phyloP scores from a whole-genome alignment of 2,113 vertebrate species.

The Riparia riparia region DNA sequence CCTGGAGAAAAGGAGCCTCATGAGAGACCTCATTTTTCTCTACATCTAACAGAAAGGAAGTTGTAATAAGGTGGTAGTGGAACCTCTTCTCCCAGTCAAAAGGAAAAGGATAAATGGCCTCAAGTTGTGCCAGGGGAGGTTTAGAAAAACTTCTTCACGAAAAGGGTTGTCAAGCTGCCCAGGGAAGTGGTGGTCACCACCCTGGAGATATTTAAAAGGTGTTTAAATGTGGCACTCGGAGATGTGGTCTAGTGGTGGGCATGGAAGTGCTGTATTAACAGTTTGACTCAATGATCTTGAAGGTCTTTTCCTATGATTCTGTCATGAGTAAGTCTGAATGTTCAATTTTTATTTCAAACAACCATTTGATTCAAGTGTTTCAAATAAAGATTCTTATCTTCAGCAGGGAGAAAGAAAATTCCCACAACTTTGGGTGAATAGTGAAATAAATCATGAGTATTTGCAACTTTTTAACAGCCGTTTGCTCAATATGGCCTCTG shows the following conservation, averaged over 20 bases:
- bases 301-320: not conserved
- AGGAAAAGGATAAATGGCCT: not conserved
- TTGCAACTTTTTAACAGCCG: not conserved
- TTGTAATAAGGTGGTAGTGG: not conserved
- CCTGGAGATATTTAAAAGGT: not conserved
- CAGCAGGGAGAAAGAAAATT: not conserved
- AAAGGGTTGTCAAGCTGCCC: not conserved
- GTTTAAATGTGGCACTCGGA: no score
- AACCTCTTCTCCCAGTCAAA: not conserved
- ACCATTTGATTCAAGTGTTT: not conserved
- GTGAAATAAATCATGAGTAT: not conserved
- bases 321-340: not conserved
- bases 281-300: not conserved
- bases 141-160: not conserved
- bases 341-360: not conserved
- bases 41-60: not conserved
- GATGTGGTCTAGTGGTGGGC: fast-evolving
- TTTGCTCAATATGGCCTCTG: conserved; percentile 4
- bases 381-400: not conserved
- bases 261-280: not conserved
- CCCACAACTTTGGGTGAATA: not conserved
- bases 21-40: not conserved
- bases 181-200: not conserved
- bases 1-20: not conserved
- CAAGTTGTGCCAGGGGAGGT: not conserved